Base-by-base conservation (phyloP, 2,888 invertebrate species). In the Mimumesa dahlbomi region DNA sequence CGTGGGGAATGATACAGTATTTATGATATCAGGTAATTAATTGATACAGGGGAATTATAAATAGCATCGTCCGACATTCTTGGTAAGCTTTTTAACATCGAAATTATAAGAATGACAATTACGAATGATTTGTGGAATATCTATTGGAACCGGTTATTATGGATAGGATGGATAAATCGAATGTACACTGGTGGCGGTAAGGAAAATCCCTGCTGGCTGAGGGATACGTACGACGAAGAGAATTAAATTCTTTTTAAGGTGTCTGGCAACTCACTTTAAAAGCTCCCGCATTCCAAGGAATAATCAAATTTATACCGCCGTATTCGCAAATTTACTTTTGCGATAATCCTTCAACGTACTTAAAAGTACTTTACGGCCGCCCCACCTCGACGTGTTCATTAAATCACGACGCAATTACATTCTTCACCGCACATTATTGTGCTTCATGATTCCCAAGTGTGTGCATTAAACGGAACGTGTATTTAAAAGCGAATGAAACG, bases 401-500 rank as follows among this genome's bases (percentile, higher is more conserved):
- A 79, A 79, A 79, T 66, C 79, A 73, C 73, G 69, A 42, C 59
- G 79, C 76, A 79, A 71, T 69, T 79, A 65, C 79, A 79, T 79
- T 79, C 79, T 74, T 76, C 66, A 64, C 54, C 63, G 63, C 46
- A 40, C 68, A 43, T 76, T 76, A 79, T 79, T 76, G 79, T 76
- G 63, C 68, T 36, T 48, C 49, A 31, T 34, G 61, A 64, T 66
- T 53, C 31, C 50, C 61, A 52, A 21, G 63, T 21, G 62, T 34
- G 68, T 52, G 64, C 74, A 64, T 78, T 77, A 73, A 73, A 75
- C 68, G 64, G 46, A 57, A 75, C 59, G 65, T 72, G 66, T 54
- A 74, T 67, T 79, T 76, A 79, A 79, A 79, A 62, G 62, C 74
- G 76, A 63, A 71, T 50, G 71, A 71, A 74, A 79, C 48, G 62